These are phyloP conservation scores for Sisor rabdophorus DNA, from an alignment of 2,113 vertebrate genomes.

Conservation along the genomic window DNA sequence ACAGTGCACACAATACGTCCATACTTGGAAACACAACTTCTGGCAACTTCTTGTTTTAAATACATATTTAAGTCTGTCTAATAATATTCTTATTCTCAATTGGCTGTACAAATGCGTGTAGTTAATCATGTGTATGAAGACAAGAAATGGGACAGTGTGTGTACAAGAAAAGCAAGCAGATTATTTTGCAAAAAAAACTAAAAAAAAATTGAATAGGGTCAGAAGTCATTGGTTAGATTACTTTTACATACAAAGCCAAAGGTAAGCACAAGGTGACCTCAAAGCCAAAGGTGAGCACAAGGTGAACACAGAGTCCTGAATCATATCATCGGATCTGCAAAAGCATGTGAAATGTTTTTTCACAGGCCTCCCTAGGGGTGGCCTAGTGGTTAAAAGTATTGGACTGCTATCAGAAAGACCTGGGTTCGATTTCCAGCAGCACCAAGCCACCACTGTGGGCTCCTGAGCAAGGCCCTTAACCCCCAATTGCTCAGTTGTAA, in stretches of 20 bases:
- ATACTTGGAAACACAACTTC: background rate
- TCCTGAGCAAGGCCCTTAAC: too few species aligned
- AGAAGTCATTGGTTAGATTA: too few species aligned
- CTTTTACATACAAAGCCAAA: background rate
- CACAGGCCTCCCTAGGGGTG: too few species aligned
- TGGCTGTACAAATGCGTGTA: too few species aligned
- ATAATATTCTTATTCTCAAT: background rate
- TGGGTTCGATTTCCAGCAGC: too few species aligned
- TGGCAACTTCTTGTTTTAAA: background rate
- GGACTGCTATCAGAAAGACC: too few species aligned
- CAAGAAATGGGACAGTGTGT: background rate
- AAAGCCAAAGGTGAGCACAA: background rate
- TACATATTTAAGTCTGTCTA: background rate
- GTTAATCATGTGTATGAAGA: too few species aligned
- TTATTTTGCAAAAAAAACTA: too few species aligned
- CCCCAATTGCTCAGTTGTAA: too few species aligned
- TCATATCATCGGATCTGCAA: background rate
- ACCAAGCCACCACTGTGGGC: too few species aligned
- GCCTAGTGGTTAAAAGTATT: too few species aligned
- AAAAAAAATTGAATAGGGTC: too few species aligned
- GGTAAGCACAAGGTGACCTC: background rate
- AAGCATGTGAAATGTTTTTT: background rate
- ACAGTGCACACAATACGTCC: background rate
- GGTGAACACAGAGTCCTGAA: background rate
- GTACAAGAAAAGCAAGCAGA: background rate